Evolutionary conservation across 2,888 invertebrate species (phyloP).

Genomic region (Desoria tigrina): DNA sequence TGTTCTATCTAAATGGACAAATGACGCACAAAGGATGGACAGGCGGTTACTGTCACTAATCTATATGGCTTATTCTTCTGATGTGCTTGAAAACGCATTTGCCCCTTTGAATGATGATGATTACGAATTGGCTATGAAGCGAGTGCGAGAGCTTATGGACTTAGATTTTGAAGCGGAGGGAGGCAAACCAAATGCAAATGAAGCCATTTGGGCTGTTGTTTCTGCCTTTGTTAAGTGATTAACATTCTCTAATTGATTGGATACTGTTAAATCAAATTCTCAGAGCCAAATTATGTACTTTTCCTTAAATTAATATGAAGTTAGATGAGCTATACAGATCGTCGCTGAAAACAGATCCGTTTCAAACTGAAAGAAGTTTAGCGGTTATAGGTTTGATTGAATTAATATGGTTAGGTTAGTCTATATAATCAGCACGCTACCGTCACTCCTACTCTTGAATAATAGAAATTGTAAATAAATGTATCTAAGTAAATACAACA

Average conservation of each 20-base stretch:
- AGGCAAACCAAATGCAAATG: constrained; percentile 84
- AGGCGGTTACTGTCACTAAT: constrained; percentile 89
- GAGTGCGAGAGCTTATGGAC: constrained; percentile 92
- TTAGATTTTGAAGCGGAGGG: constrained; percentile 96
- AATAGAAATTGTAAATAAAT: too few species aligned
- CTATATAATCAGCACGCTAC: too few species aligned
- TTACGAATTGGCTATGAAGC: constrained; percentile 96
- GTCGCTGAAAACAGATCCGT: too few species aligned
- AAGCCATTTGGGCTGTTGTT: constrained; percentile 98
- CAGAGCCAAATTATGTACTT: too few species aligned
- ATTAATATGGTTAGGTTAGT: too few species aligned
- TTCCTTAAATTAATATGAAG: too few species aligned
- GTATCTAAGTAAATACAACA: too few species aligned
- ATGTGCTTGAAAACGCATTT: constrained; percentile 99
- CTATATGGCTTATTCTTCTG: constrained; percentile 94
- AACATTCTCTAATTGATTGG: constrained; percentile 19
- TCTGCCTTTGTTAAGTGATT: constrained; percentile 85
- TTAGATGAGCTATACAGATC: too few species aligned
- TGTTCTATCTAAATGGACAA: constrained; percentile 72
- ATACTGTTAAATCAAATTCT: too few species aligned
- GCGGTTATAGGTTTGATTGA: too few species aligned
- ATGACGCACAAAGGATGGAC: constrained; percentile 96
- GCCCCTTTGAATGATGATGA: constrained; percentile 95
- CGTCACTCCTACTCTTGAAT: too few species aligned
- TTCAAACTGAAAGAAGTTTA: too few species aligned